phyloP scores from a whole-genome alignment of 1,140 invertebrate genomes.

The Megathymus violae region DNA sequence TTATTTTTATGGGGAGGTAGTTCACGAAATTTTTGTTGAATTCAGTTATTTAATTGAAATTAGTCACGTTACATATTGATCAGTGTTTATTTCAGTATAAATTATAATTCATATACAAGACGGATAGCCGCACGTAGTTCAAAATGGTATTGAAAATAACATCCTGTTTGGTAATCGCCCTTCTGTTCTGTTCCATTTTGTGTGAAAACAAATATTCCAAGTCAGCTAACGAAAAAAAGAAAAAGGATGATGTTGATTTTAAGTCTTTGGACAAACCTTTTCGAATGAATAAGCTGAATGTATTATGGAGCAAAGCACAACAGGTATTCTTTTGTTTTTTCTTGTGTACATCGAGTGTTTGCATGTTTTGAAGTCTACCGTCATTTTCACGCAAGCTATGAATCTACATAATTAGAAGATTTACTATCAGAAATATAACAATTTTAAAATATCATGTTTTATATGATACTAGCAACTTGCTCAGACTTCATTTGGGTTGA shows the following conservation, averaged over 20 bases:
- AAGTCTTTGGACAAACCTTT: constrained; percentile 90
- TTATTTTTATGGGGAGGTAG: too few species aligned
- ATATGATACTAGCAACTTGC: too few species aligned
- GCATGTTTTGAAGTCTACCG: not conserved
- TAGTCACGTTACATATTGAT: too few species aligned
- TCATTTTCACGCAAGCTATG: not conserved
- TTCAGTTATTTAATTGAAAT: too few species aligned
- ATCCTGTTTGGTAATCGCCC: constrained; percentile 10
- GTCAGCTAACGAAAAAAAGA: constrained; percentile 83
- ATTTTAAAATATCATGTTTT: too few species aligned
- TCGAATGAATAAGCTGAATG: constrained; percentile 93
- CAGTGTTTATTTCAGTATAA: too few species aligned
- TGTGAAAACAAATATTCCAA: constrained; percentile 86
- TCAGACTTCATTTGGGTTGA: too few species aligned
- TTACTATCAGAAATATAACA: too few species aligned
- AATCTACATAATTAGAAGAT: not conserved
- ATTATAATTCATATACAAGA: too few species aligned
- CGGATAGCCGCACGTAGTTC: not conserved
- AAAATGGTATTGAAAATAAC: constrained; percentile 11
- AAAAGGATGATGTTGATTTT: constrained; percentile 76
- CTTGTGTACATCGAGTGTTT: too few species aligned
- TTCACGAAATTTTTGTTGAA: too few species aligned
- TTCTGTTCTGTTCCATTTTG: constrained; percentile 41
- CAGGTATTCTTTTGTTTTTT: constrained; percentile 84
- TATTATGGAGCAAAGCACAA: constrained; percentile 93